Evolutionary conservation across 2,888 invertebrate species (phyloP).

Genomic region (Limnephilus rhombicus): DNA sequence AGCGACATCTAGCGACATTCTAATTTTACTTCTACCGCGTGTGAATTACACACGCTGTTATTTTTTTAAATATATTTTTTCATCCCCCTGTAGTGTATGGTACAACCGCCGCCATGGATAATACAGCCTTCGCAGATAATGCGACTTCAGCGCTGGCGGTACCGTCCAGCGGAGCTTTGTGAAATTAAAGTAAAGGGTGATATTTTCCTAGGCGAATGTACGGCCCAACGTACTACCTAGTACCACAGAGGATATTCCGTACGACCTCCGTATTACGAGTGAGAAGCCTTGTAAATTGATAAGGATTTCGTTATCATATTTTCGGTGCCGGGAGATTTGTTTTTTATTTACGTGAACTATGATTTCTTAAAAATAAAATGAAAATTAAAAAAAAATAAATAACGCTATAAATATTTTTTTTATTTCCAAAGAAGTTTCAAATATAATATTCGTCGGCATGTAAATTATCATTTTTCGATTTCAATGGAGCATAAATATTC

Average conservation of each 20-base stretch:
- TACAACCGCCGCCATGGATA: background rate
- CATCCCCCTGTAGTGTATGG: background rate
- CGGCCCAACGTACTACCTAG: background rate
- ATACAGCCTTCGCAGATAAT: conserved; percentile 25
- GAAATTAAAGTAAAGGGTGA: conserved; percentile 33
- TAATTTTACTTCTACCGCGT: too few species aligned
- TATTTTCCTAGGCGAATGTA: background rate
- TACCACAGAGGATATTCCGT: background rate
- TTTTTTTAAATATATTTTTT: too few species aligned
- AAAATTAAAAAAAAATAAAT: too few species aligned
- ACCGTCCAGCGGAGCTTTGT: conserved; percentile 26
- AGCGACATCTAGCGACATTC: too few species aligned
- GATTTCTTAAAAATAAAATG: too few species aligned
- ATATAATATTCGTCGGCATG: too few species aligned
- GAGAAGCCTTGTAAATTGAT: background rate
- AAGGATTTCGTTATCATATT: background rate
- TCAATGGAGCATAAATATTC: too few species aligned
- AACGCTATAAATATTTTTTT: too few species aligned
- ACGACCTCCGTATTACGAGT: background rate
- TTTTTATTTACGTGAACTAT: background rate
- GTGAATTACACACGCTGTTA: too few species aligned
- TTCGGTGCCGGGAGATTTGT: background rate
- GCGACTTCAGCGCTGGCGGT: conserved; percentile 4
- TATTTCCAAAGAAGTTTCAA: too few species aligned
- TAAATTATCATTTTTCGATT: too few species aligned